Evolutionary conservation across 2,113 vertebrate species (phyloP), one percentile per base, ranked within the genome.

Genomic region (Amphiprion percula): DNA sequence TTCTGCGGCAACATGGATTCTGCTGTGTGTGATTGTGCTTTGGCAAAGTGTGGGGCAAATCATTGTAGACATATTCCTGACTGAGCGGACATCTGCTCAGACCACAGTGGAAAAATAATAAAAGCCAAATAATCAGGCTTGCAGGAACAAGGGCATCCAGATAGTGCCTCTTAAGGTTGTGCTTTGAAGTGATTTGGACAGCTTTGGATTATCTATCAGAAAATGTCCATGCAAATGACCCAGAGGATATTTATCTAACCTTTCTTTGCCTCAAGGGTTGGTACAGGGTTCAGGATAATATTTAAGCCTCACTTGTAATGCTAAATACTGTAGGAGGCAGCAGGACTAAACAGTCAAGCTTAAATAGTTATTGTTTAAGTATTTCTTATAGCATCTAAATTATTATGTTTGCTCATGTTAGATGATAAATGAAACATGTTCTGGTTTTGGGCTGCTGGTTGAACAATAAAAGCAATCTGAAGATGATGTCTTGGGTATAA

Each of bases 201-300:
- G 62, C 52, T 78, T 67, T n/a, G 17, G 37, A 10, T 61, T 28
- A 49, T 79, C 63, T n/a, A 37, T 61, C 39, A 7, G 19, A 67
- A 55, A 75, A 71, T 59, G 64, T 19, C 58, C 3, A n/a, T 52
- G 55, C 14, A 76, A 67, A 70, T 66, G 26, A 46, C 60, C 54
- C 54, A 73, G 10, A 46, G 24, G 3, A 17, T 17, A 54, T 65
- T 76, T 30, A 49, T 76, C 26, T 64, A 19, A 68, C 21, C 59
- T 59, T n/a, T 63, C 8, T 33, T 55, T 78, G 56, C 33, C 63
- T 60, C 4, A n/a, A 60, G 12, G 3, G 24, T 52, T 30, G 41
- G 26, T 12, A 61, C 21, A 47, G 47, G 58, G n/a, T 17, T 66
- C 11, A 28, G 79, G 60, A 69, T 65, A 60, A 64, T 33, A 24